Evolutionary conservation across 1,140 invertebrate species (phyloP).

Genomic region (Cheumatopsyche charites): DNA sequence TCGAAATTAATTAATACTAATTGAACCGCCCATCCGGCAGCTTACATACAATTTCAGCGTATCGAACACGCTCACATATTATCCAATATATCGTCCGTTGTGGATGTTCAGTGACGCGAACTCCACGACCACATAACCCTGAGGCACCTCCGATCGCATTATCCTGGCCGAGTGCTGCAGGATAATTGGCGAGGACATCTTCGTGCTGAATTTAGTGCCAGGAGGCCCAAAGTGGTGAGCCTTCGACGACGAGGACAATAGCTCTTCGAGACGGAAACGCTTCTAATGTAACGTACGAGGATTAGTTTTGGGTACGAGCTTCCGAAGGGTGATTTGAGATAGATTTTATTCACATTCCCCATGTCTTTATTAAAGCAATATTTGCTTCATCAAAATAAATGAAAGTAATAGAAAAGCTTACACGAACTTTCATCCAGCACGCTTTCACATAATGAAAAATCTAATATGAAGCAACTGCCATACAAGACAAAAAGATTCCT

Average conservation of each 20-base stretch:
- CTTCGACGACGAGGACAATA: neutral
- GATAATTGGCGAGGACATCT: constrained; percentile 12
- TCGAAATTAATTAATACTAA: too few species aligned
- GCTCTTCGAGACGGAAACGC: neutral
- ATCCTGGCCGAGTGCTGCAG: neutral
- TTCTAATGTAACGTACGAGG: neutral
- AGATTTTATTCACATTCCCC: neutral
- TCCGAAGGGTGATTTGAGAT: too few species aligned
- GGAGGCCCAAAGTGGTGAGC: neutral
- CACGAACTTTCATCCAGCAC: too few species aligned
- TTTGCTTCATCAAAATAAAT: neutral
- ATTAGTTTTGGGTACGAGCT: too few species aligned
- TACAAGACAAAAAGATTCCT: too few species aligned
- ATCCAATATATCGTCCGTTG: too few species aligned
- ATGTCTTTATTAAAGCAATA: too few species aligned
- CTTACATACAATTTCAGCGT: too few species aligned
- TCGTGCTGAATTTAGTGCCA: neutral
- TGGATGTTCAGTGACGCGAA: neutral
- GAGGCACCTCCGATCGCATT: constrained; percentile 17
- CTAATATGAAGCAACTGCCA: too few species aligned
- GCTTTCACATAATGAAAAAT: too few species aligned
- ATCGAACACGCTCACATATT: too few species aligned
- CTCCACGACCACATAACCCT: neutral
- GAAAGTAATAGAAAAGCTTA: neutral
- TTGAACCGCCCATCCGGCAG: too few species aligned